Conservation (phyloP, 2,888 invertebrate species). For the Ceriagrion tenellum region DNA sequence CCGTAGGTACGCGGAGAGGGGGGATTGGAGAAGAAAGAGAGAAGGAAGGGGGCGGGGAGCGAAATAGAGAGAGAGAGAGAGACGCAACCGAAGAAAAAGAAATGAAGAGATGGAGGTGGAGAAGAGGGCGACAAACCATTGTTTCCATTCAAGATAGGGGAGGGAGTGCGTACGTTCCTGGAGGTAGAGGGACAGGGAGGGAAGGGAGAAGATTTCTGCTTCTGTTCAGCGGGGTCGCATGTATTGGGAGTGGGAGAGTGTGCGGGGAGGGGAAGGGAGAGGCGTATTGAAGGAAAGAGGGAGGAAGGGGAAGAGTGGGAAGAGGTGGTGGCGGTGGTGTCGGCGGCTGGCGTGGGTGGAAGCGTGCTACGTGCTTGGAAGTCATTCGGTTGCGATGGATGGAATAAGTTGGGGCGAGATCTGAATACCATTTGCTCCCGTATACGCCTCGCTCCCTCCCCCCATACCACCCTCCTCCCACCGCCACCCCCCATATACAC, state of each 20-base stretch:
- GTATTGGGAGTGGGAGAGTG: not conserved
- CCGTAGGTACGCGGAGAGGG: not conserved
- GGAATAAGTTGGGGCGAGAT: constrained; percentile 36
- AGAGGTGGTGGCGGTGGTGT: not conserved
- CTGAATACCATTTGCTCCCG: constrained; percentile 29
- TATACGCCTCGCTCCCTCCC: not conserved
- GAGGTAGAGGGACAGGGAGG: too few species aligned
- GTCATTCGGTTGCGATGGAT: constrained; percentile 24
- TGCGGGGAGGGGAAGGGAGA: not conserved
- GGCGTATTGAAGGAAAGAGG: not conserved
- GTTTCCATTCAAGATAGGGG: not conserved
- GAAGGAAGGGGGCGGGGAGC: not conserved
- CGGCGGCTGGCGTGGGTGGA: not conserved
- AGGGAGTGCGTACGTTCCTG: not conserved
- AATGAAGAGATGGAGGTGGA: not conserved
- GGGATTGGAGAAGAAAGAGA: not conserved
- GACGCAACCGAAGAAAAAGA: constrained; percentile 18
- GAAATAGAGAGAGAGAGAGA: not conserved
- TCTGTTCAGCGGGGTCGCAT: too few species aligned
- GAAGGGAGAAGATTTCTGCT: too few species aligned
- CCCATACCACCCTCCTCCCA: not conserved
- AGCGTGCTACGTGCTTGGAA: not conserved
- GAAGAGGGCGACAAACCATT: constrained; percentile 29
- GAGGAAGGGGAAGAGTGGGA: not conserved
- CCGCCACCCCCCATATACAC: too few species aligned